Evolutionary conservation across 2,113 vertebrate genomes (phyloP).

Genomic region (Herpailurus yagouaroundi): DNA sequence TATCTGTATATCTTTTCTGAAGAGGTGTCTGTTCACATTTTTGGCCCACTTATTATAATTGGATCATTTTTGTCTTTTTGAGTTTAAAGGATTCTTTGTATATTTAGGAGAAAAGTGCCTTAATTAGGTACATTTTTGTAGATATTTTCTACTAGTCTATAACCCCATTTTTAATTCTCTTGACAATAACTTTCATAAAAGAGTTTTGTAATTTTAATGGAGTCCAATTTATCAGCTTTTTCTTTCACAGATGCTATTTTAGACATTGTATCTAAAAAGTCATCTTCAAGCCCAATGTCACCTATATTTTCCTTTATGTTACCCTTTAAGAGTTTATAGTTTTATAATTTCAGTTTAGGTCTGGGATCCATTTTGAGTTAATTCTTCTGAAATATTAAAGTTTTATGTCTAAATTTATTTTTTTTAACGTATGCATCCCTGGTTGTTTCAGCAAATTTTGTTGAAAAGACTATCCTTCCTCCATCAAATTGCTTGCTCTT

Average conservation of each 20-base stretch:
- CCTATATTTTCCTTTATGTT: neutral
- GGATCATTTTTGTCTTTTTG: neutral
- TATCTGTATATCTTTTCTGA: neutral
- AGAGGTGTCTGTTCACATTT: neutral
- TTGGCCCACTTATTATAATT: neutral
- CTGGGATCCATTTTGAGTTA: neutral
- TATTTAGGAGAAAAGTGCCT: neutral
- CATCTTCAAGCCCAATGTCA: neutral
- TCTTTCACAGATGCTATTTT: neutral
- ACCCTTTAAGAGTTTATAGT: neutral
- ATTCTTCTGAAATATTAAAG: neutral
- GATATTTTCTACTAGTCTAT: neutral
- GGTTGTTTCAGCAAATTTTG: neutral
- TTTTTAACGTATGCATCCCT: neutral
- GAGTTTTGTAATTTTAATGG: neutral
- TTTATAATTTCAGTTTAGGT: neutral
- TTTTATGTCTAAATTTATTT: neutral
- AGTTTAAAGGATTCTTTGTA: neutral
- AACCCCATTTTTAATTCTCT: neutral
- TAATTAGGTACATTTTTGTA: neutral
- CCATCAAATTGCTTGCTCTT: neutral
- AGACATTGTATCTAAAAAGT: neutral
- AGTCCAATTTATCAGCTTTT: neutral
- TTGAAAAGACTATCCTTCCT: neutral
- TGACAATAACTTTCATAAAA: neutral